These are phyloP conservation scores for Amphibalanus amphitrite DNA, from an alignment of 1,140 invertebrate species.

Conservation along the genomic window DNA sequence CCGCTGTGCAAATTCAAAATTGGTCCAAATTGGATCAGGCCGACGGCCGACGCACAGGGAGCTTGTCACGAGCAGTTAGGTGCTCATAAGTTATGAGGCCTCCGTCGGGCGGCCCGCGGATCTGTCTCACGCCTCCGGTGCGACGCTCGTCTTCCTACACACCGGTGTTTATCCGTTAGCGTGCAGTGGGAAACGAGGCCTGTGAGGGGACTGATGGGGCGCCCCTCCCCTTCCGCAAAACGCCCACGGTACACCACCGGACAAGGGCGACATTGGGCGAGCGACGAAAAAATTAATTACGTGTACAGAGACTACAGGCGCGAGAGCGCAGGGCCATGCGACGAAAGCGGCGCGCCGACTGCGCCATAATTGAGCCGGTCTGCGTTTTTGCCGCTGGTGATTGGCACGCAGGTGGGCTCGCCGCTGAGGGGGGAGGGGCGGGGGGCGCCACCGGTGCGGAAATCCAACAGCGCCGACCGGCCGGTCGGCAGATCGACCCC, in stretches of 20 bases:
- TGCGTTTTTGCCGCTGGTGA: neutral
- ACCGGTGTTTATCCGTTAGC: neutral
- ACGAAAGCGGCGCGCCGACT: neutral
- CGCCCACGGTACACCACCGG: too few species aligned
- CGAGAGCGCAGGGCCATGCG: neutral
- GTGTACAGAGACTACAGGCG: neutral
- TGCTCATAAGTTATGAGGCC: neutral
- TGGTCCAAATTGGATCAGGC: neutral
- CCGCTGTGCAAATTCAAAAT: neutral
- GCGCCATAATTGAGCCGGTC: neutral
- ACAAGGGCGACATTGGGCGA: neutral
- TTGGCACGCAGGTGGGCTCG: neutral
- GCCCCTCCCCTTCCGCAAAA: too few species aligned
- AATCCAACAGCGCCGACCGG: neutral
- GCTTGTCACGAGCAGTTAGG: neutral
- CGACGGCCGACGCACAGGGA: too few species aligned
- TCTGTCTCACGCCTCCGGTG: neutral
- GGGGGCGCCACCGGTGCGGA: neutral
- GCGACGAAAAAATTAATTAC: neutral
- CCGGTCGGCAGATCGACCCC: neutral
- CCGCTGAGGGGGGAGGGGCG: too few species aligned
- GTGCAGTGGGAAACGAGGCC: too few species aligned
- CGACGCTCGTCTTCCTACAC: too few species aligned
- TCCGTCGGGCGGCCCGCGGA: too few species aligned
- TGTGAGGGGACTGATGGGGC: too few species aligned